phyloP scores from a whole-genome alignment of 2,888 invertebrate species.

The Plagiodera versicolora region DNA sequence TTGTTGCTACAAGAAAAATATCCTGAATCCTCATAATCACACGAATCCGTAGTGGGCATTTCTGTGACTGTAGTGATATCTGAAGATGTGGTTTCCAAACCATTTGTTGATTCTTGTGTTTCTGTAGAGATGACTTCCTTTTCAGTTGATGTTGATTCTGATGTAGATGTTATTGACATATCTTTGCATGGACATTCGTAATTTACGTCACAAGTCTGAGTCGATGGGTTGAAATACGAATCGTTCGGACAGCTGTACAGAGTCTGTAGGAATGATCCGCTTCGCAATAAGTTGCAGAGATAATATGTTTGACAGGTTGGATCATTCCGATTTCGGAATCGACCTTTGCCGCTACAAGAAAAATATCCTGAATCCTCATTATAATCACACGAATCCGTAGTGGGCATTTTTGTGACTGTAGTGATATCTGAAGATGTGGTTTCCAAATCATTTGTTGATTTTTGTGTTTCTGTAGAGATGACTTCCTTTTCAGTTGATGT shows the following conservation, averaged over 20 bases:
- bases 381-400: not conserved
- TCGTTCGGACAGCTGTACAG: conserved; percentile 31
- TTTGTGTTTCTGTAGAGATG: not conserved
- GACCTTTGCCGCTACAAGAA: conserved; percentile 48
- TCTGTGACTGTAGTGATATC: not conserved
- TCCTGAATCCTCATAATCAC: conserved; percentile 17
- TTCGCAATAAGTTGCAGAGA: conserved; percentile 33
- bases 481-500: not conserved
- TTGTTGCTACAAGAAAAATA: conserved; percentile 26
- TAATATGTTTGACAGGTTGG: conserved; percentile 38
- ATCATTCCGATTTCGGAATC: conserved; percentile 54
- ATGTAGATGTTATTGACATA: not conserved
- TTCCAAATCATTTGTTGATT: not conserved
- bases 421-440: not conserved
- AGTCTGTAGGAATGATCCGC: conserved; percentile 25
- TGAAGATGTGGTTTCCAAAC: not conserved
- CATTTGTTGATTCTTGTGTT: not conserved
- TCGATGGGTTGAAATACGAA: conserved; percentile 34
- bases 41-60: not conserved
- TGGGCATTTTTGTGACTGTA: not conserved
- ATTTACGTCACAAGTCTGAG: conserved; percentile 27
- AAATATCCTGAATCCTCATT: conserved; percentile 20
- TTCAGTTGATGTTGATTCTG: conserved; percentile 6
- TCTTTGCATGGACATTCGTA: conserved; percentile 31
- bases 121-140: not conserved